These are phyloP conservation scores for Ctenochaetus hawaiiensis DNA, from an alignment of 2,797 vertebrate genomes.

Conservation along the genomic window DNA sequence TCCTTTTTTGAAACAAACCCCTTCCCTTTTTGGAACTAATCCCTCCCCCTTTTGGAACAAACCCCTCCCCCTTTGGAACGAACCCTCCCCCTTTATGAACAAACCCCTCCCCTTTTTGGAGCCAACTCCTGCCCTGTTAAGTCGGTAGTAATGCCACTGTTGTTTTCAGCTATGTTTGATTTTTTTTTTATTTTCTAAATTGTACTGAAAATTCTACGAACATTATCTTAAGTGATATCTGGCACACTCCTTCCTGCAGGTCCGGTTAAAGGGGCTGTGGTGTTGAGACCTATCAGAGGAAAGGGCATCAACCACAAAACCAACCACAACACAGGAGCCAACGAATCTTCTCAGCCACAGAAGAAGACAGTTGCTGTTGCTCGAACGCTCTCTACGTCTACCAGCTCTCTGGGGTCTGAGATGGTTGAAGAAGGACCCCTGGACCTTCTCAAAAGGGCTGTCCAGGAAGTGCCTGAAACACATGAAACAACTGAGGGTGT, in stretches of 20 bases:
- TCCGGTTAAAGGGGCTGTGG: constrained; percentile 51
- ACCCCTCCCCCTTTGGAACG: no score
- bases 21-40: no score
- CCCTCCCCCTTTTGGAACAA: no score
- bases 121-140: no score
- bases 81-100: no score
- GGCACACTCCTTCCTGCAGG: constrained; percentile 3
- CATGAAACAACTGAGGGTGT: background rate
- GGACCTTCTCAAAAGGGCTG: constrained; percentile 11
- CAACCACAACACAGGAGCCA: constrained; percentile 32
- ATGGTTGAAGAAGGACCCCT: constrained; percentile 10
- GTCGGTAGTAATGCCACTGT: no score
- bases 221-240: no score
- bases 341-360: constrained; percentile 1
- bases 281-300: constrained; percentile 40
- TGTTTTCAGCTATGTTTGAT: no score
- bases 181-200: no score
- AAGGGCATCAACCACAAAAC: constrained; percentile 12
- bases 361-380: constrained; percentile 1
- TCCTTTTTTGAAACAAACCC: no score
- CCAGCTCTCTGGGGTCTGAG: constrained; percentile 49
- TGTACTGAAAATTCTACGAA: no score
- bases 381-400: constrained; percentile 23
- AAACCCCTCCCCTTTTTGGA: no score
- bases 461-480: constrained; percentile 11